Conservation (phyloP, 2,113 vertebrate species). For the Chionodraco myersi region DNA sequence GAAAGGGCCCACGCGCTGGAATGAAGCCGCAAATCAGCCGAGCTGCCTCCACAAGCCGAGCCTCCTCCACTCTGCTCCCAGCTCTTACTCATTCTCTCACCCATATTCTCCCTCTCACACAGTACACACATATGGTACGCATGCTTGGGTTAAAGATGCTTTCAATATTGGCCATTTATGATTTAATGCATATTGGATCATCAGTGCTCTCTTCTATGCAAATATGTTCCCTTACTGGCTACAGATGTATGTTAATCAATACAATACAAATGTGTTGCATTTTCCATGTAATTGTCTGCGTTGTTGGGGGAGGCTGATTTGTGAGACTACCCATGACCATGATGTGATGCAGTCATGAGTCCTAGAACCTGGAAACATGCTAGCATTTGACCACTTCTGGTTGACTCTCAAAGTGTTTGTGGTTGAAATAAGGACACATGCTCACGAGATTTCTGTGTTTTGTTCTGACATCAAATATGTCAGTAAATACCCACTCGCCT, state of each 20-base stretch:
- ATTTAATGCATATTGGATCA: background rate
- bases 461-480: too few relatives aligned
- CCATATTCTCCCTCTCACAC: conserved; percentile 34
- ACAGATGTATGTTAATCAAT: background rate
- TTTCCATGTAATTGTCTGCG: background rate
- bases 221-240: too few relatives aligned
- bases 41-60: conserved; percentile 65
- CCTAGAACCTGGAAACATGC: too few relatives aligned
- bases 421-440: too few relatives aligned
- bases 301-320: background rate
- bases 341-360: too few relatives aligned
- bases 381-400: too few relatives aligned
- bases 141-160: background rate
- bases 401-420: too few relatives aligned
- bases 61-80: conserved; percentile 67
- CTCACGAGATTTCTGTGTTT: too few relatives aligned
- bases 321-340: background rate
- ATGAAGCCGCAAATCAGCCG: conserved; percentile 72
- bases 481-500: too few relatives aligned
- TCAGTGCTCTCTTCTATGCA: background rate
- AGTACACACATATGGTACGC: conserved; percentile 14
- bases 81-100: conserved; percentile 71
- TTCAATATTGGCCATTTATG: background rate
- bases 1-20: conserved; percentile 72
- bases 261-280: background rate